A percentile compares a stretch with the other conserved stretches of the same genome.
Conservation (phyloP, 2,113 vertebrate species). For the Esox niger region DNA sequence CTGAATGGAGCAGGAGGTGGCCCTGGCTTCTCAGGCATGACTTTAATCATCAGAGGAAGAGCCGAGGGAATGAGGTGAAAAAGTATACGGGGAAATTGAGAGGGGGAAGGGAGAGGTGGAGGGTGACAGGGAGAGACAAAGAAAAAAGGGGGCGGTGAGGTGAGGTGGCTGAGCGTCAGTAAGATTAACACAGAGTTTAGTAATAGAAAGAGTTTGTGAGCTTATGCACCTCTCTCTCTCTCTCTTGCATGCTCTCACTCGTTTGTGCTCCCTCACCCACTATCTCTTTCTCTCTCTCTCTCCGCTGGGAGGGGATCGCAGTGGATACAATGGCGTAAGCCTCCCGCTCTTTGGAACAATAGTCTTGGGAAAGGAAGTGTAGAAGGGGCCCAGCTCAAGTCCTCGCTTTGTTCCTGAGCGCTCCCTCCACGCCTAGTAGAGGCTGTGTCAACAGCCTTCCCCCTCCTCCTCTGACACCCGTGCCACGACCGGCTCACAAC, state of each 20-base stretch:
- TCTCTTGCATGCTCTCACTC: no score
- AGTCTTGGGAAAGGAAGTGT: slow-evolving; percentile 50
- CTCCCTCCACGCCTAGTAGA: slow-evolving; percentile 25
- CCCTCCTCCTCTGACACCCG: slow-evolving; percentile 21
- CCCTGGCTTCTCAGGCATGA: not conserved
- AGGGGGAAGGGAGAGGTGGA: not conserved
- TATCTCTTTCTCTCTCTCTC: not conserved
- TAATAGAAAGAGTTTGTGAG: slow-evolving; percentile 6
- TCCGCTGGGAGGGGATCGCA: slow-evolving; percentile 1
- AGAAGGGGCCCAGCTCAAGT: slow-evolving; percentile 42
- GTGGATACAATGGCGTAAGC: slow-evolving; percentile 20
- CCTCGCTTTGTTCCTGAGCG: slow-evolving; percentile 50
- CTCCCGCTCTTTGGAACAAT: slow-evolving; percentile 48
- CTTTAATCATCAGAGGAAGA: slow-evolving; percentile 4
- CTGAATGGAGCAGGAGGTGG: slow-evolving; percentile 5
- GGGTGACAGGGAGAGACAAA: not conserved
- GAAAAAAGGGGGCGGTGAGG: not conserved
- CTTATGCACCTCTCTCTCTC: not conserved
- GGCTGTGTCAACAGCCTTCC: slow-evolving; percentile 44
- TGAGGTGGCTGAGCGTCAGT: no score
- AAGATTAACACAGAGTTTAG: not conserved
- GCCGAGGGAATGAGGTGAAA: not conserved
- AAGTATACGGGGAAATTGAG: not conserved
- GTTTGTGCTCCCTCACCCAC: no score
- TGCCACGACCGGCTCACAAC: slow-evolving; percentile 38